Base-by-base conservation (phyloP, 2,797 vertebrate genomes). In the Holocentrus rufus region DNA sequence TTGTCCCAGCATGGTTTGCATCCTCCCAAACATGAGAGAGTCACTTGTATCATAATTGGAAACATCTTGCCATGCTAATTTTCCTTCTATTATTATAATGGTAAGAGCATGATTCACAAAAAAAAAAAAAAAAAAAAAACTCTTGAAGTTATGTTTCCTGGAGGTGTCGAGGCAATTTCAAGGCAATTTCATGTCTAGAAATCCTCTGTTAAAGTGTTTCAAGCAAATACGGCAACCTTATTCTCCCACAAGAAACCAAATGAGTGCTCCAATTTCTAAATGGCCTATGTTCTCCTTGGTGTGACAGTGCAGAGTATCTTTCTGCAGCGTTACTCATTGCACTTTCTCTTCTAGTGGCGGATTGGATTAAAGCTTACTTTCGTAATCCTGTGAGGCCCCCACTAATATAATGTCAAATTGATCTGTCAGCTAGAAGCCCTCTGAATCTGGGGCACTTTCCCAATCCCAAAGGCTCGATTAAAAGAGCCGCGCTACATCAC, bases 341-440 rank as follows among this genome's bases (percentile, higher is more conserved):
- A 68, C 68, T 77, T 80, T 70, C 59, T 59, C 65, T 77, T 67
- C 79, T 74, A 76, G 61, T 76, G 73, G 79, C 69, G 72, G 57
- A 58, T 77, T 74, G 71, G 85, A 90, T 88, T 88, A 90, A 86
- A 87, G 80, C 69, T 80, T 81, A 54, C 79, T 89, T 81, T 78
- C 57, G 67, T 63, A 84, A 72, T 82, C 83, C 78, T 81, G 58
- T 49, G 72, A 83, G 85, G 64, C 74, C 70, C 55, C 65, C 57
- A 53, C 76, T 79, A 86, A 88, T 80, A 79, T 81, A 76, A 86
- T 86, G 91, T 89, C 85, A 89, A 85, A 90, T 82, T 87, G 89
- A 89, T 89, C 84, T 62, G 85, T 90, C 88, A 88, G 77, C 80
- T 64, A 55, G 57, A 67, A 80, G 79, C 64, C 69, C 58, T 82